Evolutionary conservation across 2,888 invertebrate species (phyloP).

Genomic region (Tubulanus polymorphus): DNA sequence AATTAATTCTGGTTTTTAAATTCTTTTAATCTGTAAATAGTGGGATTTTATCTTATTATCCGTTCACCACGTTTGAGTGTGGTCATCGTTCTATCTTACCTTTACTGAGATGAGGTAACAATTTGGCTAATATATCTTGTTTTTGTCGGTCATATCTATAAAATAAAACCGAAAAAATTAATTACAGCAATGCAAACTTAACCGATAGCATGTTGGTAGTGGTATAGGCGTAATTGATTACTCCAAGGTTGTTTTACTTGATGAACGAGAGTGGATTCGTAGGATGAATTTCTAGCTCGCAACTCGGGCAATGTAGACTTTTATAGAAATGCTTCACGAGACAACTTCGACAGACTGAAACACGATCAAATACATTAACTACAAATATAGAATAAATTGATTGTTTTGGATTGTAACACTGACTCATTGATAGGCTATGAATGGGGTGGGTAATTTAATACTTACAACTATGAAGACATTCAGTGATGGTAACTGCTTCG

Average conservation of each 20-base stretch:
- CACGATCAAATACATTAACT: not conserved
- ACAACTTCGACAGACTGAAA: constrained; percentile 4
- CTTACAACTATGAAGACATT: constrained; percentile 93
- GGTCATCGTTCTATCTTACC: not conserved
- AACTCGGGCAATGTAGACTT: not conserved
- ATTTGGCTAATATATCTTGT: not conserved
- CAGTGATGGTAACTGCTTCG: constrained; percentile 94
- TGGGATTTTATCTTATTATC: not conserved
- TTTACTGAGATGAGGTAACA: not conserved
- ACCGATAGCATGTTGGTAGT: not conserved
- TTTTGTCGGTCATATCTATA: constrained; percentile 1
- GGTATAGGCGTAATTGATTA: not conserved
- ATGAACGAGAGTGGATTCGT: not conserved
- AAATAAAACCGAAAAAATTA: not conserved
- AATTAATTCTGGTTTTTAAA: not conserved
- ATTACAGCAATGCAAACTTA: not conserved
- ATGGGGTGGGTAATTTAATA: constrained; percentile 27
- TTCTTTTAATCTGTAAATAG: not conserved
- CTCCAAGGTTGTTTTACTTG: not conserved
- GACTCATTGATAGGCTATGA: not conserved
- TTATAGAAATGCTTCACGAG: not conserved
- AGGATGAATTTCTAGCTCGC: constrained; percentile 2
- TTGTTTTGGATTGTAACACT: not conserved
- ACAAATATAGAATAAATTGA: not conserved
- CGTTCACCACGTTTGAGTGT: not conserved